These are phyloP conservation scores for Euwallacea fornicatus DNA, from an alignment of 1,140 invertebrate species.

Conservation along the genomic window DNA sequence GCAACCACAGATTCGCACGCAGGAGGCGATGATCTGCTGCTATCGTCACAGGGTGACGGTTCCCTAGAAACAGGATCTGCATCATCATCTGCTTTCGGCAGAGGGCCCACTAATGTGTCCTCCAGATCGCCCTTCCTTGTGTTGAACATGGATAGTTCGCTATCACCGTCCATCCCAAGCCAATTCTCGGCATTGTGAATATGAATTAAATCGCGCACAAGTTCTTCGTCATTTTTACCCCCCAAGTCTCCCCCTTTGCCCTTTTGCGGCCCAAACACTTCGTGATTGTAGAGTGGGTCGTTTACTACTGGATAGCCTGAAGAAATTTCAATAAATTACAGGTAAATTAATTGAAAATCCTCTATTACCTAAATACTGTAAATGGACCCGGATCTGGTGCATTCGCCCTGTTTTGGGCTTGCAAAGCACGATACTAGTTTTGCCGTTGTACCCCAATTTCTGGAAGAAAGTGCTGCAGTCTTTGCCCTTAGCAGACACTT, in stretches of 20 bases:
- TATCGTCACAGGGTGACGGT: slow-evolving; percentile 65
- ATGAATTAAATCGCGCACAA: slow-evolving; percentile 85
- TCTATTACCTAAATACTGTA: slow-evolving; percentile 86
- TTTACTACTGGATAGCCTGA: slow-evolving; percentile 94
- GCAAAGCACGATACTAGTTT: slow-evolving; percentile 90
- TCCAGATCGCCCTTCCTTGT: slow-evolving; percentile 66
- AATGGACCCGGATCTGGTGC: slow-evolving; percentile 98
- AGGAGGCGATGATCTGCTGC: slow-evolving; percentile 41
- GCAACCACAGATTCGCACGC: slow-evolving; percentile 43
- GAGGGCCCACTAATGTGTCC: slow-evolving; percentile 54
- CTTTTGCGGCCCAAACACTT: slow-evolving; percentile 86
- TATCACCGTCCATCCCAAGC: slow-evolving; percentile 87
- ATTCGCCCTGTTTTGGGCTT: slow-evolving; percentile 93
- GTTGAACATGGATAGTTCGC: slow-evolving; percentile 78
- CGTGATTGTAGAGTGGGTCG: slow-evolving; percentile 94
- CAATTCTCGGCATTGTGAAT: slow-evolving; percentile 93
- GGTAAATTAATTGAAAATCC: neutral
- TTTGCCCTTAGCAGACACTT: slow-evolving; percentile 88
- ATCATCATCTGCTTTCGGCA: slow-evolving; percentile 58
- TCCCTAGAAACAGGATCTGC: slow-evolving; percentile 63
- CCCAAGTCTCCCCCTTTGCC: slow-evolving; percentile 91
- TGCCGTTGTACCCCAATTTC: slow-evolving; percentile 81
- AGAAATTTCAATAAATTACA: slow-evolving; percentile 17
- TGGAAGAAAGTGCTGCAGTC: slow-evolving; percentile 88
- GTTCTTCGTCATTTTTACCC: slow-evolving; percentile 85